A percentile compares a stretch with the other conserved stretches of the same genome.
These are phyloP conservation scores for Alectoris magna DNA, from an alignment of 2,797 vertebrate genomes.

Conservation along the genomic window DNA sequence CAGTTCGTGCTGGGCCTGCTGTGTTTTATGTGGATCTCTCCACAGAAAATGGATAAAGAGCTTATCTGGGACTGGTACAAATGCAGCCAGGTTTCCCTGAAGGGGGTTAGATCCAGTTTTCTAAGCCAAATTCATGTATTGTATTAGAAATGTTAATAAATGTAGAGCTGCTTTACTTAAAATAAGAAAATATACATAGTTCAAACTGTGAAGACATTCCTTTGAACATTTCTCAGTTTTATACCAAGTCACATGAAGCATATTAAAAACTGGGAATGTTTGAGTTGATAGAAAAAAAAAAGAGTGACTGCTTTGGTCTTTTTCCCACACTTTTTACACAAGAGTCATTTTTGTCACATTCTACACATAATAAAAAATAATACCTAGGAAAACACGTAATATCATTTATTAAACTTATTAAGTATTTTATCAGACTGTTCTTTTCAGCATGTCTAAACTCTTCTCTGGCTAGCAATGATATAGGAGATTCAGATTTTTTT, in stretches of 20 bases:
- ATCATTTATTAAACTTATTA: background rate
- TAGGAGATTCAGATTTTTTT: background rate
- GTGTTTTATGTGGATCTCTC: background rate
- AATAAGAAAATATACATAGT: background rate
- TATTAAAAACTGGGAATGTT: background rate
- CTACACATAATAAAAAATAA: background rate
- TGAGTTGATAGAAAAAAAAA: background rate
- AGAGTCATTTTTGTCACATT: background rate
- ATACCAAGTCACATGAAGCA: constrained; percentile 27
- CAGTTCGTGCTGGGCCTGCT: background rate
- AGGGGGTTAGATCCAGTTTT: background rate
- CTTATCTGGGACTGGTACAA: background rate
- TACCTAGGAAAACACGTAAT: background rate
- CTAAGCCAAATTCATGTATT: background rate
- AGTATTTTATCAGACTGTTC: background rate
- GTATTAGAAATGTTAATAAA: background rate
- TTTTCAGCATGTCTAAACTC: background rate
- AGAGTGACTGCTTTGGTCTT: background rate
- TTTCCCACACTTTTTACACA: background rate
- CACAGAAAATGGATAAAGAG: fast-evolving
- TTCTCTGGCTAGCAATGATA: background rate
- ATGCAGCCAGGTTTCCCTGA: background rate
- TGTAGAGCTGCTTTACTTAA: background rate
- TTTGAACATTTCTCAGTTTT: constrained; percentile 28
- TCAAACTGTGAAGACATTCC: background rate